A percentile compares a stretch with the other conserved stretches of the same genome.
phyloP scores from a whole-genome alignment of 2,888 invertebrate genomes.

The Vanessa cardui region DNA sequence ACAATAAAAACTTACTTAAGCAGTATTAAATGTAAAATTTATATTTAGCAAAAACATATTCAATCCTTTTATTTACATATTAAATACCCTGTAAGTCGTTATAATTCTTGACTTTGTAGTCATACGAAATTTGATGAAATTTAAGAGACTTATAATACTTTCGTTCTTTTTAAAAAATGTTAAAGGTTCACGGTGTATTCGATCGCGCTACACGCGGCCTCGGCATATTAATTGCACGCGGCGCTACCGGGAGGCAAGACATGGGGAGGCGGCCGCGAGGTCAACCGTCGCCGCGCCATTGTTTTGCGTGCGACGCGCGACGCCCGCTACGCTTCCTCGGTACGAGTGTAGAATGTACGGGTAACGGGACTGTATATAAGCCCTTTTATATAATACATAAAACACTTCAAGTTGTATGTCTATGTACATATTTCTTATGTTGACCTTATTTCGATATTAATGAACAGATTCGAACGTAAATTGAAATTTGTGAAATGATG shows the following conservation, averaged over 20 bases:
- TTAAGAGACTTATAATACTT: too few species aligned
- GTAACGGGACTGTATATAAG: constrained; percentile 12
- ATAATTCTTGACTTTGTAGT: neutral
- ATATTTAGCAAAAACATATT: too few species aligned
- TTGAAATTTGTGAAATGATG: neutral
- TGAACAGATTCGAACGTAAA: neutral
- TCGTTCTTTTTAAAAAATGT: constrained; percentile 14
- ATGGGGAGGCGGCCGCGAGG: constrained; percentile 77
- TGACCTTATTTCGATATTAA: constrained; percentile 1
- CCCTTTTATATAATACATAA: constrained; percentile 5
- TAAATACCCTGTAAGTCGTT: too few species aligned
- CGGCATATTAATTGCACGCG: constrained; percentile 84
- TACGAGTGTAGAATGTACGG: constrained; percentile 15
- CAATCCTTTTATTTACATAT: too few species aligned
- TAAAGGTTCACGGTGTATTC: constrained; percentile 51
- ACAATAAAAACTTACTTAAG: too few species aligned
- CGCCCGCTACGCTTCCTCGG: constrained; percentile 21
- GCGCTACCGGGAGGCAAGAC: constrained; percentile 79
- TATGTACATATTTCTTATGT: constrained; percentile 4
- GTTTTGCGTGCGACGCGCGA: constrained; percentile 66
- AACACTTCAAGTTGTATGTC: neutral
- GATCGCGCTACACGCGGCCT: constrained; percentile 69
- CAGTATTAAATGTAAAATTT: too few species aligned
- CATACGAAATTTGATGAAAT: neutral
- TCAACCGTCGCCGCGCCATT: constrained; percentile 81